Evolutionary conservation across 2,113 vertebrate genomes (phyloP), one percentile per base, ranked within the genome.

Genomic region (Aptenodytes forsteri): DNA sequence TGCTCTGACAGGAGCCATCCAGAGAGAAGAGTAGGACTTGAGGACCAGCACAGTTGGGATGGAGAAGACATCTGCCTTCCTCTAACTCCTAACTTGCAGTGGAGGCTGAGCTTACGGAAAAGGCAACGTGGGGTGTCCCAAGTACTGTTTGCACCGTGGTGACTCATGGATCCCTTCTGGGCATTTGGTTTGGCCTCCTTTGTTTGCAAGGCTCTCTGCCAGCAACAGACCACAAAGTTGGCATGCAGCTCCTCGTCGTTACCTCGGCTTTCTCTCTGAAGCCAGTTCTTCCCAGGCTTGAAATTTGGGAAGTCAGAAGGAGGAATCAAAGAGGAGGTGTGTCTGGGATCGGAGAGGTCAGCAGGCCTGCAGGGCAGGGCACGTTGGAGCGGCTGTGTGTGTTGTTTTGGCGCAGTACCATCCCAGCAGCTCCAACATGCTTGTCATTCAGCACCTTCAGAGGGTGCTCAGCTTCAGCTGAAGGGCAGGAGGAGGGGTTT

Each of bases 381-480:
- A 7, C 0, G 2, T 16, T 30, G 30, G 23, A 69, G 25, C 2
- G 7, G 36, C 34, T 34, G 5, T 1, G 0, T 47, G n/a, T 36
- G n/a, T 61, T 49, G 16, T 59, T 86, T 76, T 10, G 2, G 36
- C 46, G 50, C 22, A 16, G 26, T 67, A 11, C 36, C 34, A 11
- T 70, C 46, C 27, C 32, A 72, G 36, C 55, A 65, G 29, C 16
- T 72, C 46, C 34, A 61, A 23, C 9, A 3, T 19, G 40, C 25
- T 42, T n/a, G 38, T 50, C 32, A 46, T 78, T 89, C 0, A 0
- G 16, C 22, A 42, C n/a, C 18, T 78, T 93, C 62, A 59, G 56
- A 83, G 42, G 6, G 32, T 54, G 59, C 44, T 40, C 20, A 7
- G 47, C 79, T 93, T 72, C 58, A 83, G 38, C 26, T 62, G 83